phyloP scores from a whole-genome alignment of 2,797 vertebrate genomes.

The Megalops cyprinoides region DNA sequence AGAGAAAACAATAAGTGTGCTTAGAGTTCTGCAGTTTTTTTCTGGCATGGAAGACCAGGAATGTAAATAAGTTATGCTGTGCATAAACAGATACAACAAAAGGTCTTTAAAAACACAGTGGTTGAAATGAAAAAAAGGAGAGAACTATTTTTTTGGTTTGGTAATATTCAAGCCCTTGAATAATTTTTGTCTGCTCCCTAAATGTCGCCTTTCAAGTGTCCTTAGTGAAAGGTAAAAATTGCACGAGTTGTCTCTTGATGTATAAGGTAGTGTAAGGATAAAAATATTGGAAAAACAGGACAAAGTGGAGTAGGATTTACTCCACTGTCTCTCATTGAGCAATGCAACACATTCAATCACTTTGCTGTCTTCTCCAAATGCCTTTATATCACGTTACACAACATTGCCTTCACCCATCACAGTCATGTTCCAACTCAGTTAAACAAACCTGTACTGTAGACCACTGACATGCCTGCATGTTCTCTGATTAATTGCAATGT shows the following conservation, averaged over 20 bases:
- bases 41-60: background rate
- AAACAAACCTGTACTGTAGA: background rate
- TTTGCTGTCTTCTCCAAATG: slow-evolving; percentile 6
- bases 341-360: slow-evolving; percentile 27
- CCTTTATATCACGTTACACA: background rate
- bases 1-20: background rate
- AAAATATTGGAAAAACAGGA: background rate
- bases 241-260: slow-evolving; percentile 11
- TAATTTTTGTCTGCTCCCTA: background rate
- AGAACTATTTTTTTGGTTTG: slow-evolving; percentile 3
- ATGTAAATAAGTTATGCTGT: background rate
- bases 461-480: background rate
- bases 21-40: background rate
- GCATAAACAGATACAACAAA: background rate
- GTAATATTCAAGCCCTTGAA: background rate
- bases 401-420: background rate
- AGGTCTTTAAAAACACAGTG: background rate
- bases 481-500: background rate
- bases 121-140: background rate
- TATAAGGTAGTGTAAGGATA: background rate
- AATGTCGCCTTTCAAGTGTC: background rate
- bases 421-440: background rate
- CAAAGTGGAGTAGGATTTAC: background rate
- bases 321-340: background rate
- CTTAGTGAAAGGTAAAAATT: slow-evolving; percentile 22